Conservation (phyloP, 2,797 vertebrate species). For the Notoglanidium macrostoma region DNA sequence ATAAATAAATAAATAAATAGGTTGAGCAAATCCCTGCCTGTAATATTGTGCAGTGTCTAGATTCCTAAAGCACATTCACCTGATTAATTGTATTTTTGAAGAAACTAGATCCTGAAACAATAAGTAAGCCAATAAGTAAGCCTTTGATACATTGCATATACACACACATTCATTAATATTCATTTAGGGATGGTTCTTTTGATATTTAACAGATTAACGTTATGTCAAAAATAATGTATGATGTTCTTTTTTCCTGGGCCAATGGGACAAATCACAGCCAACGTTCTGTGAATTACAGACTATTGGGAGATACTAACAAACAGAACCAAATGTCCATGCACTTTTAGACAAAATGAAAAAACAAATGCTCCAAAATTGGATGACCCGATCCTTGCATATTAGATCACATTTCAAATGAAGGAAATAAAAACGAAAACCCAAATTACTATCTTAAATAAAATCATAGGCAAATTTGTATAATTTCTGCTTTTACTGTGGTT, state of each 20-base stretch:
- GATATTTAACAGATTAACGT: constrained; percentile 47
- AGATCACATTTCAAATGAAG: neutral
- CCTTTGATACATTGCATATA: constrained; percentile 34
- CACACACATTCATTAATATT: constrained; percentile 27
- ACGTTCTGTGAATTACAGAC: constrained; percentile 42
- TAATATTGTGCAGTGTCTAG: neutral
- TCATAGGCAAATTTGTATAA: neutral
- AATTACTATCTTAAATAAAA: neutral
- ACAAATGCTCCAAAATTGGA: neutral
- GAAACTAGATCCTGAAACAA: constrained; percentile 35
- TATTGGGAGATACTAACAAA: constrained; percentile 50
- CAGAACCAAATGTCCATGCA: constrained; percentile 27
- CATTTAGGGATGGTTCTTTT: constrained; percentile 41
- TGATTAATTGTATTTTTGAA: constrained; percentile 39
- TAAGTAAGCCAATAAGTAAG: constrained; percentile 15
- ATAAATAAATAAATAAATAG: neutral
- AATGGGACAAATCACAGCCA: constrained; percentile 46
- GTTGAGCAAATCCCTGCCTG: neutral
- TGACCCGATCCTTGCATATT: neutral
- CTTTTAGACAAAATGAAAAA: constrained; percentile 15
- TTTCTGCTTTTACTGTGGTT: neutral
- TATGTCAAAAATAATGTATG: constrained; percentile 52
- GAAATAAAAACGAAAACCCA: neutral
- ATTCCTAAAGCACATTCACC: constrained; percentile 31
- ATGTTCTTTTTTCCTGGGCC: constrained; percentile 43